Evolutionary conservation across 2,113 vertebrate species (phyloP).

Genomic region (Platanista minor): DNA sequence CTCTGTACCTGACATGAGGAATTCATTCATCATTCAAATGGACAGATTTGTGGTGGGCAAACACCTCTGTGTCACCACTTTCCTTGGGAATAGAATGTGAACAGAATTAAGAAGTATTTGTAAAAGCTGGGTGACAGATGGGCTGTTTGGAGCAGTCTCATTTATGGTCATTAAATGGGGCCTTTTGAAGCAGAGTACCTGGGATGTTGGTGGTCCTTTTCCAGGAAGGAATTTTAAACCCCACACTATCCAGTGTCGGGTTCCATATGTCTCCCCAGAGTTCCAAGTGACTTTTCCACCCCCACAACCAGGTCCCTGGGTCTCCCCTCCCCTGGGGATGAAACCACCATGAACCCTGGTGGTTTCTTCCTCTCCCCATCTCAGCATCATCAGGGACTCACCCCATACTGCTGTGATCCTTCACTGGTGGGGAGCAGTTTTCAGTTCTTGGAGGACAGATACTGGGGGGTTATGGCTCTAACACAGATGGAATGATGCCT

Average conservation of each 20-base stretch:
- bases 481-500: no score
- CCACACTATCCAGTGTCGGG: not conserved
- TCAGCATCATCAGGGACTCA: not conserved
- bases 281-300: not conserved
- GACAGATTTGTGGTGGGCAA: not conserved
- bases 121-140: slow-evolving; percentile 35
- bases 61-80: not conserved
- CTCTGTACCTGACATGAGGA: not conserved
- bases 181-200: slow-evolving; percentile 6
- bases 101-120: slow-evolving; percentile 49
- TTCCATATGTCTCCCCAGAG: not conserved
- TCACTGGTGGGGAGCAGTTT: not conserved
- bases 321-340: not conserved
- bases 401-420: no score
- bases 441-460: not conserved
- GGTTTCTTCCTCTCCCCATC: not conserved
- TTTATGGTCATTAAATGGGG: not conserved
- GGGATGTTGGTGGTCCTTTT: not conserved
- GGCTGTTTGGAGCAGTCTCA: slow-evolving; percentile 18
- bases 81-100: slow-evolving; percentile 16
- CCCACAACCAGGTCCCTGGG: fast-evolving
- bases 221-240: not conserved
- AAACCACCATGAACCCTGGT: no score
- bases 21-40: slow-evolving; percentile 18
- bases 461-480: fast-evolving